phyloP scores from a whole-genome alignment of 2,797 vertebrate genomes.

The Chelidonichthys spinosus region DNA sequence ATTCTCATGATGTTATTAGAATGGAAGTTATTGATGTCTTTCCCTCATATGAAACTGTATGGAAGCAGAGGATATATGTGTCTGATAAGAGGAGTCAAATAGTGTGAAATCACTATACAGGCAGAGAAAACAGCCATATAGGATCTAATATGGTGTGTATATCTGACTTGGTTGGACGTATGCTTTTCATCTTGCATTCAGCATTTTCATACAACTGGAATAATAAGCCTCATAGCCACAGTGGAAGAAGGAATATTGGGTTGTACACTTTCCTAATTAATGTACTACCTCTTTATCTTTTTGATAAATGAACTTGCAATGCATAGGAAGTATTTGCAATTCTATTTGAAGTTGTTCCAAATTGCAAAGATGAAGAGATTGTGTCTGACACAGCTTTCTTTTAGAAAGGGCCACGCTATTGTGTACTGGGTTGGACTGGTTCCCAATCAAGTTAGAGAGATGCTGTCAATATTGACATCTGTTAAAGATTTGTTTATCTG shows the following conservation, averaged over 20 bases:
- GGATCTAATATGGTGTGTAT: neutral
- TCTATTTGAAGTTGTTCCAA: too few relatives aligned
- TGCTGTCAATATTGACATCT: neutral
- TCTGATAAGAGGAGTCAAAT: constrained; percentile 36
- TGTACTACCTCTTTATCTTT: too few relatives aligned
- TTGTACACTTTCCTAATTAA: neutral
- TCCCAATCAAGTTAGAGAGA: constrained; percentile 1
- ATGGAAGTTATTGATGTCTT: constrained; percentile 2
- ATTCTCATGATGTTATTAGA: neutral
- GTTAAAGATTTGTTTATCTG: neutral
- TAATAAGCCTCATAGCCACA: neutral
- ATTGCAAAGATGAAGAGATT: too few relatives aligned
- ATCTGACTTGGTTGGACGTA: constrained; percentile 1
- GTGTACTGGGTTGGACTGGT: neutral
- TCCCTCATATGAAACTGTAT: neutral
- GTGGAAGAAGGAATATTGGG: neutral
- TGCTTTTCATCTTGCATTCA: neutral
- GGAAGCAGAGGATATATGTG: constrained; percentile 8
- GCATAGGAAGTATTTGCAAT: neutral
- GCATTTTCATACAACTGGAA: neutral
- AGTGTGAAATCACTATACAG: constrained; percentile 21
- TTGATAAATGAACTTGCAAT: too few relatives aligned
- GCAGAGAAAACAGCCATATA: constrained; percentile 27
- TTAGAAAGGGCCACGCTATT: neutral
- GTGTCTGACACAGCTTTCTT: neutral